Evolutionary conservation across 2,113 vertebrate genomes (phyloP).

Genomic region (Coracopsis vasa): DNA sequence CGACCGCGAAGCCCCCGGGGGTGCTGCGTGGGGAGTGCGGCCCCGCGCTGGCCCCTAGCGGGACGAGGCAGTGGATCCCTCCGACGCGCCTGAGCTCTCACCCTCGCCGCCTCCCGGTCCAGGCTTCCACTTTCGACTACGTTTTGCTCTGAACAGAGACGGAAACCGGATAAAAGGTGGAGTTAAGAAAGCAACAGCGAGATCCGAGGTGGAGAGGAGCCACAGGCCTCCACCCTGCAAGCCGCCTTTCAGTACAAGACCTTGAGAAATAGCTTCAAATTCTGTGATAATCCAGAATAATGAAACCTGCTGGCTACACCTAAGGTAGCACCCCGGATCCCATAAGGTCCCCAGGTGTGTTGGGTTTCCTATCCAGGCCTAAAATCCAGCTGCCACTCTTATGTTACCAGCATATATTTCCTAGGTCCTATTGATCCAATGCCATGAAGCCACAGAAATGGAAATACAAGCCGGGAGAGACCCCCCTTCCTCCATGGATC

Average conservation of each 20-base stretch:
- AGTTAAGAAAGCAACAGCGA: neutral
- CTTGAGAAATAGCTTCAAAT: neutral
- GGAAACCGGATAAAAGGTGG: neutral
- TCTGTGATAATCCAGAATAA: neutral
- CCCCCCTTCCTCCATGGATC: neutral
- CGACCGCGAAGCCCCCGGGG: neutral
- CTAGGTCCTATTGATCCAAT: neutral
- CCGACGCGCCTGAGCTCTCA: accelerated
- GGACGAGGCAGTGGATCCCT: accelerated
- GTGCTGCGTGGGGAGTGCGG: neutral
- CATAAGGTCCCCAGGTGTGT: neutral
- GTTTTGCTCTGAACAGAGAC: accelerated
- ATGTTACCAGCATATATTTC: neutral
- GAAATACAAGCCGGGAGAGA: neutral
- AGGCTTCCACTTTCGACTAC: neutral
- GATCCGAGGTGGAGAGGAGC: neutral
- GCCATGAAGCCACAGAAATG: neutral
- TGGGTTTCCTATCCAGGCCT: neutral
- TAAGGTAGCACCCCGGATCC: neutral
- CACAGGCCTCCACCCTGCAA: accelerated
- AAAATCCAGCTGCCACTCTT: neutral
- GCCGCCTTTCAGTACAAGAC: neutral
- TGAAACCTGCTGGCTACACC: neutral
- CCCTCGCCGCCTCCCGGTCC: neutral
- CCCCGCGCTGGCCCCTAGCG: neutral